phyloP scores from a whole-genome alignment of 35 echinoderm and acorn worm species.

The Anneissia japonica region DNA sequence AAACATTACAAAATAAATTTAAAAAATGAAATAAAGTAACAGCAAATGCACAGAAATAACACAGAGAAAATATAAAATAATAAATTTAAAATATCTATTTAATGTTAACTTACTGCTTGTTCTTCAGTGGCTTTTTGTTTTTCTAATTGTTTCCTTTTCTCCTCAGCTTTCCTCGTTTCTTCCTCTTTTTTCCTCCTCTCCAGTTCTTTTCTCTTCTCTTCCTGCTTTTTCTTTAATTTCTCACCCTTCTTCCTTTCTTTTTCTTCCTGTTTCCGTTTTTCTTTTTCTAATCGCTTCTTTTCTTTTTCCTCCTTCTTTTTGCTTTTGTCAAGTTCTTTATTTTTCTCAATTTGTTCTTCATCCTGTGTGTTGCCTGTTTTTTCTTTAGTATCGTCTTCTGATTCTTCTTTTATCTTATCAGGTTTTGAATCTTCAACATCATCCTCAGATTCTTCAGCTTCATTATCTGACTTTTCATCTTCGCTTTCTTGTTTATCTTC shows the following conservation, averaged over 20 bases:
- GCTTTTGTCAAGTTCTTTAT: conserved; percentile 27
- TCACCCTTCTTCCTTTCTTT: conserved; percentile 56
- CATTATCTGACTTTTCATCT: conserved; percentile 30
- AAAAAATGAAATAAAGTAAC: too few species aligned
- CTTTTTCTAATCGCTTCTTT: conserved; percentile 20
- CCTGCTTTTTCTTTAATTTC: conserved; percentile 60
- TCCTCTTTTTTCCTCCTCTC: conserved; percentile 3
- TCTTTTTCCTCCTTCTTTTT: conserved; percentile 13
- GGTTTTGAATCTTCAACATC: background rate
- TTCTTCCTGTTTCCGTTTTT: conserved; percentile 64
- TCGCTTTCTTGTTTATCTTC: conserved; percentile 32
- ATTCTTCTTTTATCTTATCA: conserved; percentile 9
- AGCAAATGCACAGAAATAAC: too few species aligned
- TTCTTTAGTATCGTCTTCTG: conserved; percentile 23
- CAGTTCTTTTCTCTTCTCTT: conserved; percentile 37
- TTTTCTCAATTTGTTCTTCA: conserved; percentile 3
- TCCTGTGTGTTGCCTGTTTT: conserved; percentile 10
- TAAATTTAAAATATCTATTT: too few species aligned
- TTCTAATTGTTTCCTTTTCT: conserved; percentile 64
- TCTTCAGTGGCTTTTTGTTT: conserved; percentile 25
- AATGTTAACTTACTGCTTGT: background rate
- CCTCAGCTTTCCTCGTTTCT: conserved; percentile 41
- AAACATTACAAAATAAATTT: too few species aligned
- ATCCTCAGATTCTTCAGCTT: background rate
- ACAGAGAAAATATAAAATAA: too few species aligned